Base-by-base conservation (phyloP, 2,797 vertebrate genomes). In the Botia almorhae region DNA sequence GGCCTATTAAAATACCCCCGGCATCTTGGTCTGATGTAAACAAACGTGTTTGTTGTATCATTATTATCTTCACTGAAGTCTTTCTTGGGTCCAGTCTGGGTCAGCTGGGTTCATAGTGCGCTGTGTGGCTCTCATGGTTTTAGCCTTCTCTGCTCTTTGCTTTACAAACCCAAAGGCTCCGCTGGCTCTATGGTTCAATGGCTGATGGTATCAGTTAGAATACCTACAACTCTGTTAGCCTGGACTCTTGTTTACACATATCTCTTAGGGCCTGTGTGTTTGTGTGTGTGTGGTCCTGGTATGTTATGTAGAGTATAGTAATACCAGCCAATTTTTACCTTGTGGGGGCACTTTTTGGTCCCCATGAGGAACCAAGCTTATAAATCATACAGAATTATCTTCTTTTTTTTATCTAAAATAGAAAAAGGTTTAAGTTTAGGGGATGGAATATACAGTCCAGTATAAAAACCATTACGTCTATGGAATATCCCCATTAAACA, bases 191-290 rank as follows among this genome's bases (percentile, higher is more conserved):
- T 76, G 67, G 16, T 70, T 76, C 65, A 83, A 61, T 60, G 36
- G 56, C 60, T 68, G 85, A 84, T 81, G 67, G 74, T 84, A 86
- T 86, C 85, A 81, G 80, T 58, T 72, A 63, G 65, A 74, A 83
- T 67, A 69, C 71, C 71, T 81, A 75, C 75, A 81, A 63, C 63
- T 81, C 81, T 74, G 77, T 81, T 75, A 72, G 74, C 63, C 65
- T 51, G 16, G 83, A 50, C 78, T 73, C 74, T 78, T 81, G 69
- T 75, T 58, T 71, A 69, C 64, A 83, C 81, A 86, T 84, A 83
- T 78, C 36, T 85, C 69, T 80, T 46, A 17, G 79, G 81, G 63
- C 39, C 21, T 19, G 17, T 23, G 46, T 58, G 60, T 76, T n/a
- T n/a, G 68, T 82, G 81, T 80, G 61, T 73, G 72, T 78, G 80